phyloP scores from a whole-genome alignment of 2,797 vertebrate species.

The Brachyalestes nurse region DNA sequence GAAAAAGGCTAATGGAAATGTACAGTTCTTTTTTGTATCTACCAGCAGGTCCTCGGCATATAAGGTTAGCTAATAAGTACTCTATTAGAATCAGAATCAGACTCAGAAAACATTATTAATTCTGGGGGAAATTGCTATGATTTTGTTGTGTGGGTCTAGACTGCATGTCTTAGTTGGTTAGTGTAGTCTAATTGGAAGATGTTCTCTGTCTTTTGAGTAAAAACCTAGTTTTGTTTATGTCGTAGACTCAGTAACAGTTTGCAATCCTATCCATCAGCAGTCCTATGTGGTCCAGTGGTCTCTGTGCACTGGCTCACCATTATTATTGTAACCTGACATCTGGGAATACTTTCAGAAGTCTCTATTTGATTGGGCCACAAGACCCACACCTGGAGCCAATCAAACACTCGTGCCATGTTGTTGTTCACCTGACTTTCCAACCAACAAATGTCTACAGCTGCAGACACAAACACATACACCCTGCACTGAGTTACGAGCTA shows the following conservation, averaged over 20 bases:
- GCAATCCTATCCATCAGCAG: conserved; percentile 12
- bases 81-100: too few relatives aligned
- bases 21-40: too few relatives aligned
- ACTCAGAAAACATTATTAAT: too few relatives aligned
- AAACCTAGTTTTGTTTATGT: conserved; percentile 36
- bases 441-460: conserved; percentile 44
- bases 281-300: conserved; percentile 20
- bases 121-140: too few relatives aligned
- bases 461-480: conserved; percentile 43
- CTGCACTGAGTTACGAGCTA: conserved; percentile 19
- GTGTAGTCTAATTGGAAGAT: conserved; percentile 12
- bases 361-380: conserved; percentile 58
- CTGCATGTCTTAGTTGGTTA: conserved; percentile 8
- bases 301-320: conserved; percentile 45
- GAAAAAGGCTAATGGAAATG: too few relatives aligned
- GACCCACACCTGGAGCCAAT: conserved; percentile 56
- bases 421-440: conserved; percentile 27
- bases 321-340: conserved; percentile 63
- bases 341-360: conserved; percentile 67
- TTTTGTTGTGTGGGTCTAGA: too few relatives aligned
- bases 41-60: too few relatives aligned
- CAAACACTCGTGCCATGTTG: conserved; percentile 43
- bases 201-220: conserved; percentile 5
- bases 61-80: too few relatives aligned
- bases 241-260: conserved; percentile 8